phyloP scores from a whole-genome alignment of 1,140 invertebrate genomes.

The Lithobius niger region DNA sequence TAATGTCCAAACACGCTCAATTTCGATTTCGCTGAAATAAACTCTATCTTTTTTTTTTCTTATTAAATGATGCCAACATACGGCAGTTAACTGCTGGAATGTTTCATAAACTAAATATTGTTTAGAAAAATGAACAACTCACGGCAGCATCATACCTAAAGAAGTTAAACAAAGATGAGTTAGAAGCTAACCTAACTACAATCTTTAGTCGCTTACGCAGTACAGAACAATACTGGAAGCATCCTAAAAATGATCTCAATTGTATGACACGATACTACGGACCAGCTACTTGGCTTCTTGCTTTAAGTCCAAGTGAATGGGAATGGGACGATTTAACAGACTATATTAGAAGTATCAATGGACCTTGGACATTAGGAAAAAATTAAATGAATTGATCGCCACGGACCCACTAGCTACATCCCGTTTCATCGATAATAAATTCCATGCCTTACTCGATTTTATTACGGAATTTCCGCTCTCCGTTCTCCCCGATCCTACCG shows the following conservation, averaged over 20 bases:
- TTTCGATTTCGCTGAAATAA: too few species aligned
- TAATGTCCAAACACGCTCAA: too few species aligned
- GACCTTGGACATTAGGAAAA: not conserved
- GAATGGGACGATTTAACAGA: not conserved
- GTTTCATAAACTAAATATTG: too few species aligned
- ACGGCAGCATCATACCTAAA: not conserved
- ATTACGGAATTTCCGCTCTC: too few species aligned
- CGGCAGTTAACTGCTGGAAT: too few species aligned
- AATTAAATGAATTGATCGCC: not conserved
- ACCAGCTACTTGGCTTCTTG: not conserved
- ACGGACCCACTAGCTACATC: constrained; percentile 4
- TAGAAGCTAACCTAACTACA: not conserved
- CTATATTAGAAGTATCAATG: not conserved
- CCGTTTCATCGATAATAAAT: constrained; percentile 19
- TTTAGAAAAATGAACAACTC: too few species aligned
- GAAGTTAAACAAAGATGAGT: not conserved
- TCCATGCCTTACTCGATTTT: constrained; percentile 20
- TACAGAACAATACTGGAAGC: not conserved
- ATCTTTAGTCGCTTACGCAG: not conserved
- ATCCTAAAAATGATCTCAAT: not conserved
- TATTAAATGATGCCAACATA: too few species aligned
- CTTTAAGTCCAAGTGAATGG: too few species aligned
- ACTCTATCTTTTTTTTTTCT: too few species aligned
- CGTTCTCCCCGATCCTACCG: too few species aligned
- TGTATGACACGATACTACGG: not conserved